Base-by-base conservation (phyloP, 2,113 vertebrate species). In the Cricetomys ansorgei region DNA sequence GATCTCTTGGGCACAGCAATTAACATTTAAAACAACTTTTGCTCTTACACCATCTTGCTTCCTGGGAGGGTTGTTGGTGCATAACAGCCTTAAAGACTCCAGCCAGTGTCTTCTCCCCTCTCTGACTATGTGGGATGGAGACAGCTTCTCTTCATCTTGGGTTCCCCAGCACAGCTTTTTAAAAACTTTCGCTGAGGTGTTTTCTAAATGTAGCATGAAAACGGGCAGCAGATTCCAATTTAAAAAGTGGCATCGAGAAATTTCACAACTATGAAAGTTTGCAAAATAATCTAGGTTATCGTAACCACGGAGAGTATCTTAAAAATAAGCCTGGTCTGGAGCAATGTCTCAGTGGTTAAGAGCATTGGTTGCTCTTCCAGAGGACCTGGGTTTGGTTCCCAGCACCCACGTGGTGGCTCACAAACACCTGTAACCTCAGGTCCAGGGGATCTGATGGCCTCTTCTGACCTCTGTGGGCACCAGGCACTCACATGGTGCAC, bases 201-300 rank as follows among this genome's bases (percentile, higher is more conserved):
- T 88, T 96, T 80, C 55, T 84, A 55, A 84, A 92, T 59, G 45
- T 55, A 40, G 59, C 86, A 83, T 53, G 45, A 57, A 87, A 89
- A 62, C 55, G 9, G 2, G 0, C 27, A 1, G 5, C 34, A 43
- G 15, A 11, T 65, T 37, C 67, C 1, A 7, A 48, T 93, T 93
- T 64, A 48, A 9, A 91, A 95, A 88, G 59, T 75, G 23, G 65
- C 17, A n/a, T 59, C 2, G 1, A 37, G 29, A 84, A 85, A n/a
- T 59, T 80, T 76, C 29, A 65, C 67, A 80, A n/a, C 29, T 65
- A 50, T 53, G 17, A 87, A 81, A 76, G 75, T 75, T 93, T 95
- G 45, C 53, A 12, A 34, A 43, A 19, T 27, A 37, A 67, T 73
- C 15, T 31, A 55, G 7, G 37, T 79, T 73, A 40, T 67, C 88